phyloP scores from a whole-genome alignment of 2,888 invertebrate genomes.

The Drosophila kanekoi region DNA sequence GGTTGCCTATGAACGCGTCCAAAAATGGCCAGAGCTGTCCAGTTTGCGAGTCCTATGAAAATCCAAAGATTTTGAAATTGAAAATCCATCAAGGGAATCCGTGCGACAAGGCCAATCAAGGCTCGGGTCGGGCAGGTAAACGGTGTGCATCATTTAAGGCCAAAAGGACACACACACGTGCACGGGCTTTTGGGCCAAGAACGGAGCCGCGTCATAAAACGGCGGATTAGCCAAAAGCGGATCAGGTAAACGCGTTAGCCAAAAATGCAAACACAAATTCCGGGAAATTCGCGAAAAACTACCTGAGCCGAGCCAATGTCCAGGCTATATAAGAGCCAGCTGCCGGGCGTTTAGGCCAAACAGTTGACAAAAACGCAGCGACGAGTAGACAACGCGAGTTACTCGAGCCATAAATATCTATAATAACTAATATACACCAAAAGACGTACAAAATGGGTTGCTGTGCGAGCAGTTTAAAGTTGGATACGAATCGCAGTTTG shows the following conservation, averaged over 20 bases:
- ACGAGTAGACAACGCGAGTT: not conserved
- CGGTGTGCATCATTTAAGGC: conserved; percentile 21
- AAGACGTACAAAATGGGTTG: conserved; percentile 71
- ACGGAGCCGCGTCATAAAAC: conserved; percentile 30
- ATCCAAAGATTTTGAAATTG: conserved; percentile 15
- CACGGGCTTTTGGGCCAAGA: conserved; percentile 36
- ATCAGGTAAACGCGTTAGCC: conserved; percentile 40
- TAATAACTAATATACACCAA: not conserved
- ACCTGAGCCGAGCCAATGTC: conserved; percentile 29
- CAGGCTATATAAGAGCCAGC: conserved; percentile 54
- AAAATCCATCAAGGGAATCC: conserved; percentile 28
- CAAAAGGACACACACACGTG: conserved; percentile 37
- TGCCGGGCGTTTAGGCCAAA: conserved; percentile 16
- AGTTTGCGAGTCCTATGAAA: conserved; percentile 14
- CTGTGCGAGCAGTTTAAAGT: conserved; percentile 65
- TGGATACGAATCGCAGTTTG: conserved; percentile 29
- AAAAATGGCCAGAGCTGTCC: not conserved
- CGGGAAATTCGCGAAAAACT: conserved; percentile 58
- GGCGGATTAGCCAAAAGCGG: conserved; percentile 47
- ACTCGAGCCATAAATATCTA: conserved; percentile 1
- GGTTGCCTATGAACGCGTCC: conserved; percentile 13
- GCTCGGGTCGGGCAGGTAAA: not conserved
- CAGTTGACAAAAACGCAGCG: conserved; percentile 45
- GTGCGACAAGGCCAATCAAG: conserved; percentile 23
- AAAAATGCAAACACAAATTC: conserved; percentile 28